These are phyloP conservation scores for Danio albolineatus DNA, from an alignment of 2,797 vertebrate species.

Conservation along the genomic window DNA sequence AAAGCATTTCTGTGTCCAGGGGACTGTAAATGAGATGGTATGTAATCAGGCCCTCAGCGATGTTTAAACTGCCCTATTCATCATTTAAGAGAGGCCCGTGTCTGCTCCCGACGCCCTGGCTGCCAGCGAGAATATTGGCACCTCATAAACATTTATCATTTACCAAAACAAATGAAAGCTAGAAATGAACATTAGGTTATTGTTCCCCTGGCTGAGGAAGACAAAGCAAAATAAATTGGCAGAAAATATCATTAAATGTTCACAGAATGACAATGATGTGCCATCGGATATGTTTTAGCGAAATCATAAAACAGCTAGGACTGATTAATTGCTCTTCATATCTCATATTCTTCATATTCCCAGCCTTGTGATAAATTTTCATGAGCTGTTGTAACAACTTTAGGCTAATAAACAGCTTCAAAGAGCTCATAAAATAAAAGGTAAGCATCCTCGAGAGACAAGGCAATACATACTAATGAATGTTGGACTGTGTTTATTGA, in stretches of 20 bases:
- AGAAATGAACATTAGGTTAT: constrained; percentile 50
- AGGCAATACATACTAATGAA: constrained; percentile 35
- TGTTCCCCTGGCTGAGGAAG: constrained; percentile 49
- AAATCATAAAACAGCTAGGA: constrained; percentile 2
- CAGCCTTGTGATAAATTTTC: constrained; percentile 9
- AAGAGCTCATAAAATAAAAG: constrained; percentile 38
- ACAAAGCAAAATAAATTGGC: constrained; percentile 39
- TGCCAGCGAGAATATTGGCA: constrained; percentile 64
- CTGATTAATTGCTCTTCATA: constrained; percentile 29
- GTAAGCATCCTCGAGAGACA: constrained; percentile 25
- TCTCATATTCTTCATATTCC: neutral
- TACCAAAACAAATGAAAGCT: constrained; percentile 62
- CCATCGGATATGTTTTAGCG: constrained; percentile 24
- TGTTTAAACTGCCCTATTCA: constrained; percentile 80
- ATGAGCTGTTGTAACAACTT: constrained; percentile 18
- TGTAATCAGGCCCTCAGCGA: constrained; percentile 78
- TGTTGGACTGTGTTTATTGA: constrained; percentile 35
- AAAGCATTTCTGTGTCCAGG: constrained; percentile 80
- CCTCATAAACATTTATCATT: constrained; percentile 66
- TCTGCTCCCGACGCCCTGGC: constrained; percentile 67
- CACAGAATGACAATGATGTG: constrained; percentile 10
- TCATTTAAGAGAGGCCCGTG: constrained; percentile 72
- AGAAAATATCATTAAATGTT: constrained; percentile 24
- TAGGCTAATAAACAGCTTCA: constrained; percentile 33
- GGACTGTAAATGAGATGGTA: constrained; percentile 83